Percentiles rank a stretch among this genome's conserved stretches.
phyloP scores from a whole-genome alignment of 2,888 invertebrate genomes.

The Phyto melanocephala region DNA sequence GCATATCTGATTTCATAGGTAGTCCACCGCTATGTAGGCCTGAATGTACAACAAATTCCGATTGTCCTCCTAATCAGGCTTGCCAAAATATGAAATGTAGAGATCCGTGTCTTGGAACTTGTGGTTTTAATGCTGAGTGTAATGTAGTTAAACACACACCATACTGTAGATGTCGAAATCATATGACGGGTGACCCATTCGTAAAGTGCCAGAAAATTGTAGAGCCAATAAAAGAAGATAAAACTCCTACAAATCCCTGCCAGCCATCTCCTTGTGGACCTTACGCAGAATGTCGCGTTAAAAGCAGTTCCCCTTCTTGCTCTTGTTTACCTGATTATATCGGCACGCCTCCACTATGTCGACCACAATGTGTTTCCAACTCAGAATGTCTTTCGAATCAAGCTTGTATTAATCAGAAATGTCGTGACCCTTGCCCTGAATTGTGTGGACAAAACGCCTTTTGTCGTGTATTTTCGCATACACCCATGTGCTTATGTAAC shows the following conservation, averaged over 20 bases:
- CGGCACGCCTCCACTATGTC: constrained; percentile 84
- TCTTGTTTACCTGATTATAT: constrained; percentile 81
- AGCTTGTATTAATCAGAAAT: constrained; percentile 82
- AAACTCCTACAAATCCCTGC: constrained; percentile 80
- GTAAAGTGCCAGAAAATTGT: constrained; percentile 80
- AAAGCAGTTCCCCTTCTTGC: constrained; percentile 79
- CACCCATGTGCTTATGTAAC: constrained; percentile 82
- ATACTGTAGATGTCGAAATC: constrained; percentile 83
- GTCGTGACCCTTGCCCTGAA: constrained; percentile 82
- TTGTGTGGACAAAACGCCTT: constrained; percentile 82
- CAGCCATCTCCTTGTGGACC: constrained; percentile 86
- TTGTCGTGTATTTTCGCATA: constrained; percentile 81
- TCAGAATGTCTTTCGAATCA: constrained; percentile 82
- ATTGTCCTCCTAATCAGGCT: constrained; percentile 84
- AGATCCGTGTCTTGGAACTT: constrained; percentile 87
- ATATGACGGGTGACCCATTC: constrained; percentile 86
- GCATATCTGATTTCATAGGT: constrained; percentile 83
- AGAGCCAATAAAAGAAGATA: constrained; percentile 69
- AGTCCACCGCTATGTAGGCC: constrained; percentile 86
- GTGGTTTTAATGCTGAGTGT: constrained; percentile 85
- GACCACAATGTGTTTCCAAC: constrained; percentile 84
- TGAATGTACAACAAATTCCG: constrained; percentile 85
- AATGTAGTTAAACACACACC: constrained; percentile 87
- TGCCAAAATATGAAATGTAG: constrained; percentile 87
- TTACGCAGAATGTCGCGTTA: constrained; percentile 83